phyloP scores from a whole-genome alignment of 2,113 vertebrate genomes.

The Beaufortia kweichowensis region DNA sequence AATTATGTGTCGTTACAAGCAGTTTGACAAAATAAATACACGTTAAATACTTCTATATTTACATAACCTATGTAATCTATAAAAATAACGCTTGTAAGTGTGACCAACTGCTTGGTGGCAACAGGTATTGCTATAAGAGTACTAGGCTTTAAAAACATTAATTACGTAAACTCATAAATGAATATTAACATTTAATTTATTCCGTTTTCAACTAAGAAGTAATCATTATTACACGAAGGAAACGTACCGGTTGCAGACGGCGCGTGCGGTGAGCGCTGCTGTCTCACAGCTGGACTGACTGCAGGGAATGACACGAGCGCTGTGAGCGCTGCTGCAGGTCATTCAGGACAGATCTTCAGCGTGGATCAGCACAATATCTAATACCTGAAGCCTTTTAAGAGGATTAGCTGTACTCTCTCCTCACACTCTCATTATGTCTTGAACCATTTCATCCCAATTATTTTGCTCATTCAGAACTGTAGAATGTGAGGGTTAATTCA shows the following conservation, averaged over 20 bases:
- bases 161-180: not conserved
- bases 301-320: constrained; percentile 49
- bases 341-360: constrained; percentile 78
- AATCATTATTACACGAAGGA: not conserved
- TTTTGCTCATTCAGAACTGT: constrained; percentile 31
- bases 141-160: not conserved
- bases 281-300: constrained; percentile 52
- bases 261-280: constrained; percentile 24
- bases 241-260: constrained; percentile 34
- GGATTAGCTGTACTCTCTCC: constrained; percentile 78
- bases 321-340: constrained; percentile 65
- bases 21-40: no score
- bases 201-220: not conserved
- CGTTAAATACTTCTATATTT: no score
- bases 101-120: not conserved
- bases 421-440: constrained; percentile 65
- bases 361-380: constrained; percentile 86
- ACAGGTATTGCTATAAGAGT: not conserved
- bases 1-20: no score
- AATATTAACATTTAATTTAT: not conserved
- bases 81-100: not conserved
- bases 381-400: constrained; percentile 86
- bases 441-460: constrained; percentile 47
- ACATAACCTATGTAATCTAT: no score
- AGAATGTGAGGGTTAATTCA: not conserved